Conservation (phyloP, 2,113 vertebrate genomes). For the Macaca mulatta region DNA sequence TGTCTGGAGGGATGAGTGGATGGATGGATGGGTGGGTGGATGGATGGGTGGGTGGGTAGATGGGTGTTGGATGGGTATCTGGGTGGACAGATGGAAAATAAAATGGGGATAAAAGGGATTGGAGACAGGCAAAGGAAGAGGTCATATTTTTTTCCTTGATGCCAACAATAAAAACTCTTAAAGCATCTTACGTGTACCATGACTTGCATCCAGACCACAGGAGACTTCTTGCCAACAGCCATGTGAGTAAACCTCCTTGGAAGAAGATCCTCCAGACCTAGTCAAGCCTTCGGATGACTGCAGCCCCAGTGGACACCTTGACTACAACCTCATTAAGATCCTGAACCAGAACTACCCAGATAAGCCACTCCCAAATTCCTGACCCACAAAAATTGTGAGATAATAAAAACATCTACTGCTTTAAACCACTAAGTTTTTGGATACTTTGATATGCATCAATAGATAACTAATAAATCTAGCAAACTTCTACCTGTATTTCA, state of each 20-base stretch:
- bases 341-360: not conserved
- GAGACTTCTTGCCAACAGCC: not conserved
- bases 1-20: not conserved
- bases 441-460: not conserved
- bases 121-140: too few species aligned
- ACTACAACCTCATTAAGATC: not conserved
- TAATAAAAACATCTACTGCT: not conserved
- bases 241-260: not conserved
- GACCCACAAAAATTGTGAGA: not conserved
- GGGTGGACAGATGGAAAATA: not conserved
- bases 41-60: not conserved
- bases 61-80: too few species aligned
- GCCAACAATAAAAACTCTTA: not conserved
- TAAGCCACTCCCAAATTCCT: not conserved
- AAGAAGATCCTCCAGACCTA: too few species aligned
- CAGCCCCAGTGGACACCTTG: not conserved
- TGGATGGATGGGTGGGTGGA: too few species aligned
- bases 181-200: not conserved
- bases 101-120: not conserved
- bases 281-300: not conserved
- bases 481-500: not conserved
- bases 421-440: not conserved
- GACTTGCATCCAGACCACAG: not conserved
- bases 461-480: not conserved
- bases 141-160: not conserved